Evolutionary conservation across 2,888 invertebrate species (phyloP).

Genomic region (Mantis religiosa): DNA sequence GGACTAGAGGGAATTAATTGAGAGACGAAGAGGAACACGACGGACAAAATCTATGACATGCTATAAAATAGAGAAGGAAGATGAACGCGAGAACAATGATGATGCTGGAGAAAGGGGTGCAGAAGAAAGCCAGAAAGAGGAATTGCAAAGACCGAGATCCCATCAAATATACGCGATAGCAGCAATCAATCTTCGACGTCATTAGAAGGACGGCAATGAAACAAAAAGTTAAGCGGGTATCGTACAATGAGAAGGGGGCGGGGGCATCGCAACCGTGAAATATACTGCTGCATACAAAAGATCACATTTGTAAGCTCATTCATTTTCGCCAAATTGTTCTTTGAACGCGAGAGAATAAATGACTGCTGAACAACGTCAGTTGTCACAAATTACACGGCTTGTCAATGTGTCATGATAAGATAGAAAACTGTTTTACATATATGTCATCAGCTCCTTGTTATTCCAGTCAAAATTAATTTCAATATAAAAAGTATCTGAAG

Average conservation of each 20-base stretch:
- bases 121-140: too few relatives aligned
- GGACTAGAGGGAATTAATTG: not conserved
- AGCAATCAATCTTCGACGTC: slow-evolving; percentile 9
- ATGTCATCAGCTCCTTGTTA: too few relatives aligned
- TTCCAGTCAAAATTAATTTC: too few relatives aligned
- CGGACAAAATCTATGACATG: not conserved
- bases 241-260: not conserved
- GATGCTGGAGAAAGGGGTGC: too few relatives aligned
- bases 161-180: not conserved
- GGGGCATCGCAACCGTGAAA: not conserved
- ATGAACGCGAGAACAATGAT: not conserved
- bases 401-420: too few relatives aligned
- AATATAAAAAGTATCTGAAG: too few relatives aligned
- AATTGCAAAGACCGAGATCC: not conserved
- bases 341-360: not conserved
- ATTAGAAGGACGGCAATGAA: not conserved
- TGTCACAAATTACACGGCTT: too few relatives aligned
- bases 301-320: not conserved
- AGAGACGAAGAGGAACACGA: not conserved
- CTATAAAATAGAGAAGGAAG: not conserved
- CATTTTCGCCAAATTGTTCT: not conserved
- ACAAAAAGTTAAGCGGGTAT: not conserved
- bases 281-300: not conserved
- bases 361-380: too few relatives aligned
- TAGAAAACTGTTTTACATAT: too few relatives aligned